Evolutionary conservation across 2,113 vertebrate species (phyloP), one percentile per base, ranked within the genome.

Genomic region (Coregonus clupeaformis): DNA sequence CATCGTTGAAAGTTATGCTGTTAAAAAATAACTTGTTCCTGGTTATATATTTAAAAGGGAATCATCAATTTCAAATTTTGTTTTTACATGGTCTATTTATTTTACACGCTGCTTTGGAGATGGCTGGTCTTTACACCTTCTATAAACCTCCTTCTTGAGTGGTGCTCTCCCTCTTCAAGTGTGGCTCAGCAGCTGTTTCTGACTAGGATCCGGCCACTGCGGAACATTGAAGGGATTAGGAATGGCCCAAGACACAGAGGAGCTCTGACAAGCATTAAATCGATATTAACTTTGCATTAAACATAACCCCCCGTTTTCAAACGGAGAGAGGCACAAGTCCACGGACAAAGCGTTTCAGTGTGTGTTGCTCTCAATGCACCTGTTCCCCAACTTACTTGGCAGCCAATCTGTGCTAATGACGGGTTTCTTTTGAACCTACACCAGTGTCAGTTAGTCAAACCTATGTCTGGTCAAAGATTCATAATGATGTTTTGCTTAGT

Each of bases 221-320:
- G 79, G 91, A 86, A 89, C 86, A 86, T 29, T 81, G 87, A 90
- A 70, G 74, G 89, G 90, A 92, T 93, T 92, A 91, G 86, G 63
- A 74, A 73, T 52, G 84, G 80, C 80, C 83, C 82, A 75, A 72
- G 80, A 78, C 87, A 85, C 85, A 76, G 74, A 76, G 77, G 70
- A 74, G 81, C 80, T 74, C 66, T 87, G 84, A 93, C 87, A 90
- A 89, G 87, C 89, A 91, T 92, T 90, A 91, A 91, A 93, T 84
- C 90, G 86, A 92, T 88, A 92, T 92, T 92, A 91, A 92, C 90
- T 91, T 89, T 90, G 85, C 87, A 91, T 93, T 92, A 91, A 88
- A 92, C 91, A 91, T 91, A 86, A 90, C 81, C 80, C 79, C 59
- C 78, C 1, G 72, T 83, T 79, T 86, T 85, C 81, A 55, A 71